These are phyloP conservation scores for Lepidurus couesii DNA, from an alignment of 1,140 invertebrate species.

Conservation along the genomic window DNA sequence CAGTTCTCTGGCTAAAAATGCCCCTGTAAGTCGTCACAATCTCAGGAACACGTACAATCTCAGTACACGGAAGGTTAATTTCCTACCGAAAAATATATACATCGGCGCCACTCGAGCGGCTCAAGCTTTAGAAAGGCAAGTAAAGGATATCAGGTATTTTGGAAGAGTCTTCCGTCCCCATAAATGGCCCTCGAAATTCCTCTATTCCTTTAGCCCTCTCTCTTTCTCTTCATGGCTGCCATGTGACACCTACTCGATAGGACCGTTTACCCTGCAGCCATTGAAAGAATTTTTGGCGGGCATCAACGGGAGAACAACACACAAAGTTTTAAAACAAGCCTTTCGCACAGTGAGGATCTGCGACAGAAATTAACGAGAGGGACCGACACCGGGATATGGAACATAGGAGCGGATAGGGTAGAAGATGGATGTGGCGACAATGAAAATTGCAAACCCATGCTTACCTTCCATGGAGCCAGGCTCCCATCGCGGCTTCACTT, in stretches of 20 bases:
- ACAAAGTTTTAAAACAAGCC: not conserved
- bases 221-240: not conserved
- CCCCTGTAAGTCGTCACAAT: too few relatives aligned
- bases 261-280: not conserved
- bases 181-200: not conserved
- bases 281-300: not conserved
- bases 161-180: not conserved
- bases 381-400: not conserved
- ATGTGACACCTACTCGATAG: conserved; percentile 10
- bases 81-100: not conserved
- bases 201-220: not conserved
- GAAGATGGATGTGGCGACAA: not conserved
- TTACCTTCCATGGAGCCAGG: conserved; percentile 11
- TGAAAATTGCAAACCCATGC: not conserved
- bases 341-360: not conserved
- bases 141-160: not conserved
- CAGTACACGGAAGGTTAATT: too few relatives aligned
- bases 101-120: not conserved
- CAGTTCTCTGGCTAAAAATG: not conserved
- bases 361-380: not conserved
- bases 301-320: not conserved
- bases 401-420: not conserved
- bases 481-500: not conserved
- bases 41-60: too few relatives aligned
- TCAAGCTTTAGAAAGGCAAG: not conserved